Evolutionary conservation across 2,797 vertebrate species (phyloP).

Genomic region (Morus bassanus): DNA sequence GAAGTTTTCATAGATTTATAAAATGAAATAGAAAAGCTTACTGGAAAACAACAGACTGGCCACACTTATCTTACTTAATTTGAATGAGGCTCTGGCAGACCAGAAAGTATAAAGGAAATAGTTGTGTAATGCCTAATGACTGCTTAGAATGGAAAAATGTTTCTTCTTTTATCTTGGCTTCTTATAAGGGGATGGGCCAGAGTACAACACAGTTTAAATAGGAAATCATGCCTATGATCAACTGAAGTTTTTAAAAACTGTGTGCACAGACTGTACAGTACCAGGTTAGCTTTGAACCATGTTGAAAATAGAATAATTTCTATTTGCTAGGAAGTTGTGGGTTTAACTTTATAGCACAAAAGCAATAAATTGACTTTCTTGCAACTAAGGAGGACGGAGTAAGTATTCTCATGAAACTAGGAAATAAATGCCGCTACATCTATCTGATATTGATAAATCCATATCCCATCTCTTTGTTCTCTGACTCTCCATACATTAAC

Average conservation of each 20-base stretch:
- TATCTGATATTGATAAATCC: neutral
- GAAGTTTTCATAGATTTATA: neutral
- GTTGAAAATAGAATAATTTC: neutral
- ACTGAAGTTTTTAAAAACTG: neutral
- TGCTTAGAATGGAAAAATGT: slow-evolving; percentile 27
- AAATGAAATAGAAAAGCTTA: neutral
- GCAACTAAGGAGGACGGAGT: neutral
- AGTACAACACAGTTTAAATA: neutral
- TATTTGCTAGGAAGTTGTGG: neutral
- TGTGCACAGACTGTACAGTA: neutral
- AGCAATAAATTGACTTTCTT: neutral
- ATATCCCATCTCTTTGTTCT: neutral
- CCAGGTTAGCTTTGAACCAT: neutral
- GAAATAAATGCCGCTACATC: neutral
- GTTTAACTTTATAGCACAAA: neutral
- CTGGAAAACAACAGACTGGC: neutral
- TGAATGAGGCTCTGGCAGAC: slow-evolving; percentile 9
- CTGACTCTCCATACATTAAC: neutral
- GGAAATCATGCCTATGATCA: neutral
- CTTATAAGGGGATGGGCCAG: neutral
- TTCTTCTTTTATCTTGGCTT: slow-evolving; percentile 32
- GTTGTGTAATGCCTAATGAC: slow-evolving; percentile 11
- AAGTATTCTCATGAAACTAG: neutral
- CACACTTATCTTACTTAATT: neutral
- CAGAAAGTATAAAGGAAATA: slow-evolving; percentile 26